Base-by-base conservation (phyloP, 2,888 invertebrate species). In the Gnatocerus cornutus region DNA sequence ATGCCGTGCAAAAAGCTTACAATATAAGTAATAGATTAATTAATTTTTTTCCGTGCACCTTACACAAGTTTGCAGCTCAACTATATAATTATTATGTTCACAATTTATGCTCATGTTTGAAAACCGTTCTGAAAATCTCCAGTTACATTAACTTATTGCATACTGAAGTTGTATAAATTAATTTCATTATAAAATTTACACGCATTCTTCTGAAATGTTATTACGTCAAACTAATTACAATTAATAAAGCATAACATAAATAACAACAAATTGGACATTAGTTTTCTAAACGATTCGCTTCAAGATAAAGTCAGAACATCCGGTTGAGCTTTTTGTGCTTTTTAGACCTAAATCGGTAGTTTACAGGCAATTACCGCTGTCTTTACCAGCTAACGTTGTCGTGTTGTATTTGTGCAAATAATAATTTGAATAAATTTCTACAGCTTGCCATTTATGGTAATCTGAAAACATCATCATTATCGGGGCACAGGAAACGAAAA, bases 401-500 rank as follows among this genome's bases (percentile, higher is more conserved):
- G 37, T 16, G 16, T 37, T 50, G 21, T 50, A 33, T 10, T 56
- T 56, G 27, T 43, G 14, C 41, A 56, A 43, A 56, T 16, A 43
- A 56, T 41, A 56, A 56, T 56, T 56, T 56, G 56, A 56, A 56
- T 56, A 56, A 41, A 56, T 56, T 56, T 56, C 41, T 53, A 56
- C 56, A 56, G 10, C 56, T 21, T 41, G 12, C 41, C 56, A 56
- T 56, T 41, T 56, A 56, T 43, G 56, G 16, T 27, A 9, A 43
- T 10, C 56, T 27, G 4, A 41, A 37, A 56, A 56, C 56, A 56
- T 59, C 58, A 45, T 58, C 29, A 56, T 59, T 59, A 59, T 30
- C n/a, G 12, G 27, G 12, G 10, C 45, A 14, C 59, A 59, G 59
- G 59, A 59, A 59, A 29, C 59, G n/a, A 46, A 45, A 59, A 59